Percentiles rank a stretch among this genome's conserved stretches.
Conservation (phyloP, 1,140 invertebrate genomes). For the Drosophila arawakana region DNA sequence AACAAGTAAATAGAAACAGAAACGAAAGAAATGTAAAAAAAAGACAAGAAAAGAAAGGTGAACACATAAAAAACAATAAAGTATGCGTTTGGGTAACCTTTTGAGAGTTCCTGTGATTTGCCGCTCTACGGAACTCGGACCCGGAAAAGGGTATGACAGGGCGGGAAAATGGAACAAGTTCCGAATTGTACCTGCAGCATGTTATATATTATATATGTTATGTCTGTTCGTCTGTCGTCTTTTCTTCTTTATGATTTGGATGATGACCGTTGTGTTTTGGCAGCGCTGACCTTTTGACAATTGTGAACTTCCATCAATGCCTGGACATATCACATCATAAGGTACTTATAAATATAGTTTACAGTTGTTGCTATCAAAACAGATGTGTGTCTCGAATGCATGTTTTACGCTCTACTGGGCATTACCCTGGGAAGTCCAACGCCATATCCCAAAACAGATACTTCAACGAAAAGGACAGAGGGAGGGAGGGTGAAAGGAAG, state of each 20-base stretch:
- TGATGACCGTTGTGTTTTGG: conserved; percentile 14
- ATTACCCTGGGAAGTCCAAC: conserved; percentile 47
- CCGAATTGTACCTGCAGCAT: conserved; percentile 8
- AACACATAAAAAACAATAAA: conserved; percentile 44
- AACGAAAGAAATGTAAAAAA: conserved; percentile 6
- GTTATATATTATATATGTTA: neutral
- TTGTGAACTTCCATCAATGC: conserved; percentile 6
- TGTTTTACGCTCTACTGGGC: conserved; percentile 58
- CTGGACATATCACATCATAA: conserved; percentile 42
- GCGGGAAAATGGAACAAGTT: conserved; percentile 5
- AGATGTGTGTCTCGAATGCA: conserved; percentile 16
- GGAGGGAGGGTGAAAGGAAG: neutral
- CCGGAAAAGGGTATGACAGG: conserved; percentile 35
- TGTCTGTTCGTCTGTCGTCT: neutral
- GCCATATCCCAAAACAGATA: conserved; percentile 1
- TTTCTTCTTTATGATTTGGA: conserved; percentile 16
- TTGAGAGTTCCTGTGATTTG: conserved; percentile 26
- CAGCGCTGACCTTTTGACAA: conserved; percentile 15
- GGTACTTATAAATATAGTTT: conserved; percentile 17
- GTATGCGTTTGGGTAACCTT: conserved; percentile 35
- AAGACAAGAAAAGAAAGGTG: conserved; percentile 30
- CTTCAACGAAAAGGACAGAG: neutral
- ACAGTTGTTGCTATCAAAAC: conserved; percentile 12
- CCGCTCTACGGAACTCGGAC: neutral
- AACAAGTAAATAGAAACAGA: conserved; percentile 10